Percentiles rank a stretch among this genome's conserved stretches.
These are phyloP conservation scores for Ophioderma brevispina DNA, from an alignment of 35 echinoderm and acorn worm species.

Conservation along the genomic window DNA sequence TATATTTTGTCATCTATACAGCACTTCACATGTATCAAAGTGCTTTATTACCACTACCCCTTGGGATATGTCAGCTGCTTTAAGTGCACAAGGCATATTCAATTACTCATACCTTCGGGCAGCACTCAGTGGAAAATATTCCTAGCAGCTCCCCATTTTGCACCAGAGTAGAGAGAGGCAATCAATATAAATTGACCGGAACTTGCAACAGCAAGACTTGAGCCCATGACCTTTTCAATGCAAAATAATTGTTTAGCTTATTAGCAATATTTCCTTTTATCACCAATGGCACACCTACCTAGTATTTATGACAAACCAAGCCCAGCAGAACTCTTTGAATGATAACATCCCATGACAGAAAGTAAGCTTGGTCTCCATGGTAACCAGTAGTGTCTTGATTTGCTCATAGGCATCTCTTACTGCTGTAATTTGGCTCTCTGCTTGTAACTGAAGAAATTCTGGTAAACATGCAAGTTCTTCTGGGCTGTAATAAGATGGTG, in stretches of 20 bases:
- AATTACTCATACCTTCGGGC: background rate
- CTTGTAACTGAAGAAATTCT: background rate
- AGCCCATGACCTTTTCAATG: no score
- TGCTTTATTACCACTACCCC: no score
- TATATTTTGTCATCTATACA: no score
- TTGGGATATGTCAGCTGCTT: no score
- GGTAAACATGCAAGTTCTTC: constrained; percentile 40
- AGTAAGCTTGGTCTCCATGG: constrained; percentile 32
- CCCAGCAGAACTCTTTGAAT: constrained; percentile 74
- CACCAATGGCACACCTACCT: background rate
- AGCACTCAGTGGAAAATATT: no score
- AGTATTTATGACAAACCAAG: constrained; percentile 94
- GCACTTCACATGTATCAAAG: no score
- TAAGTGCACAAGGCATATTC: no score
- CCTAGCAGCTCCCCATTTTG: background rate
- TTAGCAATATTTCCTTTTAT: no score
- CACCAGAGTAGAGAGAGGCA: no score
- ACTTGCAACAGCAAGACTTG: no score
- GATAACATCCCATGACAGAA: constrained; percentile 11
- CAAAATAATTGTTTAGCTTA: no score
- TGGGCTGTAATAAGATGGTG: constrained; percentile 8
- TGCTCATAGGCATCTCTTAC: constrained; percentile 42
- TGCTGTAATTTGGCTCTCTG: constrained; percentile 15
- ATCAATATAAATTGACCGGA: no score
- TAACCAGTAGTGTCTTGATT: constrained; percentile 5